Percentiles rank a stretch among this genome's conserved stretches.
Evolutionary conservation across 2,888 invertebrate species (phyloP).

Genomic region (Acleris sparsana): DNA sequence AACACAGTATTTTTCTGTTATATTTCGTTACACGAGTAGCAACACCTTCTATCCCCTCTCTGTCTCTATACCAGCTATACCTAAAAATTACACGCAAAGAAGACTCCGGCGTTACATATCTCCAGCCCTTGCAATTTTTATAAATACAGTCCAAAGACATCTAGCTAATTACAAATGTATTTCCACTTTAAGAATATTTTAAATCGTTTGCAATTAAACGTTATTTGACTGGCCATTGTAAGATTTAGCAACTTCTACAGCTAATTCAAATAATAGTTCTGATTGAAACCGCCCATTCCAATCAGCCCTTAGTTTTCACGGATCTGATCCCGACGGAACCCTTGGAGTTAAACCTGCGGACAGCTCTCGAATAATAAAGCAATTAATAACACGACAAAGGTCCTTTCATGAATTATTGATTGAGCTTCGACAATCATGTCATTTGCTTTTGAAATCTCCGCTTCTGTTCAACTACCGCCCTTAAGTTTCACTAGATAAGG

Average conservation of each 20-base stretch:
- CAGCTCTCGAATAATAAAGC: constrained; percentile 52
- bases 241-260: background rate
- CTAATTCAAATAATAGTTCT: constrained; percentile 9
- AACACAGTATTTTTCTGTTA: too few relatives aligned
- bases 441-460: constrained; percentile 7
- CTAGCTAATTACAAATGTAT: too few relatives aligned
- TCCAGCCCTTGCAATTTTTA: too few relatives aligned
- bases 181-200: too few relatives aligned
- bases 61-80: too few relatives aligned
- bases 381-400: constrained; percentile 53
- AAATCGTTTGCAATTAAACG: background rate
- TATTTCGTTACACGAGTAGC: too few relatives aligned
- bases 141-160: too few relatives aligned
- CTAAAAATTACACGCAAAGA: too few relatives aligned
- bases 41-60: too few relatives aligned
- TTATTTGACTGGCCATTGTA: background rate
- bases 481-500: constrained; percentile 12
- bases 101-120: too few relatives aligned
- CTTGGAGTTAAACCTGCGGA: constrained; percentile 13
- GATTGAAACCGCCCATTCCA: constrained; percentile 4
- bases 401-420: constrained; percentile 57
- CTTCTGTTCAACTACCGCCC: background rate
- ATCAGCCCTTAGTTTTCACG: constrained; percentile 16
- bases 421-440: constrained; percentile 37
- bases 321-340: background rate